Percentiles rank a stretch among this genome's conserved stretches.
Conservation (phyloP, 30 jellyfish, hydroid and myxozoan genomes). For the Clytia hemisphaerica region DNA sequence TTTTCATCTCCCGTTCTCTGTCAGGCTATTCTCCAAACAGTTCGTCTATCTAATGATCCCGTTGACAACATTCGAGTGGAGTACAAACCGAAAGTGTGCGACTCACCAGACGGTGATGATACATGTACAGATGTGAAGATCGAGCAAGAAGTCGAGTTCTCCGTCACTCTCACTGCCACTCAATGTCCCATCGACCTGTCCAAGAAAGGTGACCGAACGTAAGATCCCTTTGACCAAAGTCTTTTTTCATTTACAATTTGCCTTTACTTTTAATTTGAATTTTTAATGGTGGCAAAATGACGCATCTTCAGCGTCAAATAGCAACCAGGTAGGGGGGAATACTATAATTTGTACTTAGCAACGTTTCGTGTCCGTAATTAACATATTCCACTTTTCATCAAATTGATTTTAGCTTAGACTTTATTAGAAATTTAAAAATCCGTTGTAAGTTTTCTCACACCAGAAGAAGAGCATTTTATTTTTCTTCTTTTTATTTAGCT, state of each 20-base stretch:
- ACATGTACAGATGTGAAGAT: constrained; percentile 72
- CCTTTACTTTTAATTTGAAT: background rate
- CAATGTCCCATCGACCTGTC: constrained; percentile 44
- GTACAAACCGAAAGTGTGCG: constrained; percentile 25
- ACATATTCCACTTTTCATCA: no score
- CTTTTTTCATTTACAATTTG: background rate
- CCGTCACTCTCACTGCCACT: constrained; percentile 70
- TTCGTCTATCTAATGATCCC: constrained; percentile 32
- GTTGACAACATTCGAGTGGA: constrained; percentile 9
- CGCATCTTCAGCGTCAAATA: no score
- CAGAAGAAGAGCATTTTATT: background rate
- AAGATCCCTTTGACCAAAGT: background rate
- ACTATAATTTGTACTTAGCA: no score
- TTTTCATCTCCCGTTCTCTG: no score
- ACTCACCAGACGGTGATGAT: constrained; percentile 38
- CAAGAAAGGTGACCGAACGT: background rate
- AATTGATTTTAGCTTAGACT: no score
- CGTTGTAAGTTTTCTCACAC: no score
- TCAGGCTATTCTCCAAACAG: constrained; percentile 24
- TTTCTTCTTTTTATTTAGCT: constrained; percentile 26
- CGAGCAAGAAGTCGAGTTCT: constrained; percentile 74
- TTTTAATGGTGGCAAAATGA: background rate
- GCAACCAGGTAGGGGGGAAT: no score
- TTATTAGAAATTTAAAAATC: no score
- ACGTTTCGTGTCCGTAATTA: no score